Evolutionary conservation across 2,113 vertebrate species (phyloP).

Genomic region (Tetrax tetrax): DNA sequence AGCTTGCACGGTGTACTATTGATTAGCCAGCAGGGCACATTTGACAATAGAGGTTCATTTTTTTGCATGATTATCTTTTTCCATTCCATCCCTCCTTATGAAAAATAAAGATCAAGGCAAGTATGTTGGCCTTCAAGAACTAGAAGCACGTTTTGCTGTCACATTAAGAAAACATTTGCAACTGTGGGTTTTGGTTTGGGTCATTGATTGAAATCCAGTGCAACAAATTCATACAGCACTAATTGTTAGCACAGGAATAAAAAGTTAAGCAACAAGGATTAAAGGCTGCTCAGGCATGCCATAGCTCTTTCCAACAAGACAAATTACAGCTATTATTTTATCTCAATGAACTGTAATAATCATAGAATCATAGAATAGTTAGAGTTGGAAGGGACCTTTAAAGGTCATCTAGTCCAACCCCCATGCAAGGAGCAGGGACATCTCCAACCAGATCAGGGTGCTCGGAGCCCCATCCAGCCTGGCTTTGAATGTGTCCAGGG

Average conservation of each 20-base stretch:
- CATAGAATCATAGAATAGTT: no score
- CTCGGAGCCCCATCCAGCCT: no score
- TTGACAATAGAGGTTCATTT: background rate
- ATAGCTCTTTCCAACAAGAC: background rate
- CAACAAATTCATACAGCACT: background rate
- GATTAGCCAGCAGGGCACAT: background rate
- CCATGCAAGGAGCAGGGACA: no score
- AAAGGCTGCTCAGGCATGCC: background rate
- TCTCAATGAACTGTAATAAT: conserved; percentile 12
- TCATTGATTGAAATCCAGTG: background rate
- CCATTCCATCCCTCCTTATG: background rate
- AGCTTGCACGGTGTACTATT: fast-evolving
- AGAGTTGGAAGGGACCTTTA: no score
- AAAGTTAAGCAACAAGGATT: conserved; percentile 9
- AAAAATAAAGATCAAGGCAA: background rate
- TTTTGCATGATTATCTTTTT: background rate
- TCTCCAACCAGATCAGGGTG: no score
- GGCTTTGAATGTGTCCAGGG: no score
- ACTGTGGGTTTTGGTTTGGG: background rate
- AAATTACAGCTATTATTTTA: conserved; percentile 32
- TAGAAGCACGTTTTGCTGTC: background rate
- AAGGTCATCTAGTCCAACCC: no score
- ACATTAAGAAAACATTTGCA: background rate
- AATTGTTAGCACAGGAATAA: background rate
- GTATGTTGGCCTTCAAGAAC: background rate